Percentiles rank a stretch among this genome's conserved stretches.
phyloP scores from a whole-genome alignment of 2,113 vertebrate species.

The Tringa solitaria region DNA sequence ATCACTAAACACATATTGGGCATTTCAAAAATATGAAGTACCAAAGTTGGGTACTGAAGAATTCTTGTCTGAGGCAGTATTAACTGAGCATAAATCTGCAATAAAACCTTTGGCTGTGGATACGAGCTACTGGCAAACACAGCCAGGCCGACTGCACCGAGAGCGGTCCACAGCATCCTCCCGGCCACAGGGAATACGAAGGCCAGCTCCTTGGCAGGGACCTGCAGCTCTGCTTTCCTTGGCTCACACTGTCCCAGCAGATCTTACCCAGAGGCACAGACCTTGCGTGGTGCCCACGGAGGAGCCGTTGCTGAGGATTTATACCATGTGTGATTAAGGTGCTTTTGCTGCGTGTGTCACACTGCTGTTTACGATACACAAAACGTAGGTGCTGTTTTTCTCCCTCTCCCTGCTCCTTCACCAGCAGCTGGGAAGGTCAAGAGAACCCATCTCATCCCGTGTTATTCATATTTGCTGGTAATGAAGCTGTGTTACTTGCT shows the following conservation, averaged over 20 bases:
- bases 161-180: accelerated
- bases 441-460: neutral
- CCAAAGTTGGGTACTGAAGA: neutral
- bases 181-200: neutral
- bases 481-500: neutral
- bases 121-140: neutral
- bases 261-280: neutral
- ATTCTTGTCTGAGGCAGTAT: neutral
- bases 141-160: neutral
- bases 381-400: accelerated
- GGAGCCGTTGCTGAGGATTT: accelerated
- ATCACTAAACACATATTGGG: neutral
- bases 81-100: neutral
- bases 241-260: neutral
- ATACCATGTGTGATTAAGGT: accelerated
- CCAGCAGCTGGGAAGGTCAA: neutral
- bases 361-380: accelerated
- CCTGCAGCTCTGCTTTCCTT: neutral
- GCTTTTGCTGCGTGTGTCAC: accelerated
- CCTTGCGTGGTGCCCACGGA: accelerated
- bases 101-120: neutral
- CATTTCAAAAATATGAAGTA: neutral
- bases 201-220: neutral
- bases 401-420: neutral
- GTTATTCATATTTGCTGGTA: neutral